Percentiles rank a stretch among this genome's conserved stretches.
These are phyloP conservation scores for Sphenodon punctatus DNA, from an alignment of 2,797 vertebrate species.

Conservation along the genomic window DNA sequence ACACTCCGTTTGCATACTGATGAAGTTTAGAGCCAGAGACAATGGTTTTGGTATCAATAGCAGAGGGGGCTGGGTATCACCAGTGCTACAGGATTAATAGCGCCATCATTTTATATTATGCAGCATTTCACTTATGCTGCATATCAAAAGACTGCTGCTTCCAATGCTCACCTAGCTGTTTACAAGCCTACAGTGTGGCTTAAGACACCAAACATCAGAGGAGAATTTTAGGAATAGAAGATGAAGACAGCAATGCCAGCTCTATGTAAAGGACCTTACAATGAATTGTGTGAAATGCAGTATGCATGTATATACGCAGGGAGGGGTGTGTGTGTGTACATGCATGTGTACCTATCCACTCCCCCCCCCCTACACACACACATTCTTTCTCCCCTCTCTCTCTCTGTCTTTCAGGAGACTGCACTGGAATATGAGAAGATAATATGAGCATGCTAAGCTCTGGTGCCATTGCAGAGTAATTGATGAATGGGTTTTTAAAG, in stretches of 20 bases:
- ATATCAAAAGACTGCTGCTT: conserved; percentile 57
- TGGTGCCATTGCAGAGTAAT: conserved; percentile 66
- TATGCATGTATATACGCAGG: neutral
- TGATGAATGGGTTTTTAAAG: conserved; percentile 85
- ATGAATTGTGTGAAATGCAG: neutral
- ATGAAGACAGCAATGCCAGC: neutral
- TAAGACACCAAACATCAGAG: conserved; percentile 30
- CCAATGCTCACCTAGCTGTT: conserved; percentile 48
- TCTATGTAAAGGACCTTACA: neutral
- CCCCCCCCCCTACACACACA: fast-evolving
- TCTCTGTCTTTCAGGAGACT: conserved; percentile 22
- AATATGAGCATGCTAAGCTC: conserved; percentile 39
- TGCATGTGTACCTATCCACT: neutral
- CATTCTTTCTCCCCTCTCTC: fast-evolving
- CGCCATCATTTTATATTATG: conserved; percentile 78
- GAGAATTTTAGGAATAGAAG: conserved; percentile 6
- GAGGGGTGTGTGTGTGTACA: neutral
- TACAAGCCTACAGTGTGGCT: conserved; percentile 49
- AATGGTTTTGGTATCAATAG: conserved; percentile 78
- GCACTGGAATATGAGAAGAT: conserved; percentile 43
- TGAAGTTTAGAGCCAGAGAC: conserved; percentile 83
- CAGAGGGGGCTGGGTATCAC: conserved; percentile 71
- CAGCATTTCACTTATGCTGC: conserved; percentile 74
- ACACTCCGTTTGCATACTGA: conserved; percentile 88
- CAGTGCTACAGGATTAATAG: conserved; percentile 77